phyloP scores from a whole-genome alignment of 2,888 invertebrate species.

The Ypsolopha scabrella region DNA sequence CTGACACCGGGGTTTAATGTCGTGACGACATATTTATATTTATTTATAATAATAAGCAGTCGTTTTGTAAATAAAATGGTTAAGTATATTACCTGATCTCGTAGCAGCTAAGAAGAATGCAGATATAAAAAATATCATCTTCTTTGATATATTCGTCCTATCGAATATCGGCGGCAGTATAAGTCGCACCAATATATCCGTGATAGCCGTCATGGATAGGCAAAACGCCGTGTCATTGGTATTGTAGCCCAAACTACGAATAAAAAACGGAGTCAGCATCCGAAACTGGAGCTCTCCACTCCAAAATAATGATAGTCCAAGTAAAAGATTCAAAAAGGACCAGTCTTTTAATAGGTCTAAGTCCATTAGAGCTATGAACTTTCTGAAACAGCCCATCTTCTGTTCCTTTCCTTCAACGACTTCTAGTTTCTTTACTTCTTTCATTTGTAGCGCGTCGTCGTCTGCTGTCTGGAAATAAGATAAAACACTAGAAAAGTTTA shows the following conservation, averaged over 20 bases:
- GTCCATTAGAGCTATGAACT: constrained; percentile 76
- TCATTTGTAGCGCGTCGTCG: constrained; percentile 61
- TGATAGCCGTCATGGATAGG: constrained; percentile 79
- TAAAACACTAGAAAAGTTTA: no score
- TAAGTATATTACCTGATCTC: constrained; percentile 73
- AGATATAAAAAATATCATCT: constrained; percentile 78
- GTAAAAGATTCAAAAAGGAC: constrained; percentile 78
- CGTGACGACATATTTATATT: no score
- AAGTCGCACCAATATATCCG: constrained; percentile 79
- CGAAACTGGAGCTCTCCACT: constrained; percentile 82
- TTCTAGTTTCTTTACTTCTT: constrained; percentile 47
- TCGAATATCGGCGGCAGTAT: constrained; percentile 82
- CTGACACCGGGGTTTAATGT: no score
- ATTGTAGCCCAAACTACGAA: constrained; percentile 72
- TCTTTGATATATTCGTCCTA: constrained; percentile 74
- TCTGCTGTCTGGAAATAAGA: constrained; percentile 47
- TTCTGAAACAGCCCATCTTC: constrained; percentile 56
- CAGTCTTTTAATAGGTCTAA: constrained; percentile 79
- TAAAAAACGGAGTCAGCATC: constrained; percentile 79
- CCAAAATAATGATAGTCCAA: constrained; percentile 80
- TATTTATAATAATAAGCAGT: no score
- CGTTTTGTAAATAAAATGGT: no score
- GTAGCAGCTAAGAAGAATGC: constrained; percentile 78
- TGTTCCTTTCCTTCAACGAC: constrained; percentile 34
- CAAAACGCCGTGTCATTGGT: constrained; percentile 79